Evolutionary conservation across 1,140 invertebrate species (phyloP).

Genomic region (Drosophila persimilis): DNA sequence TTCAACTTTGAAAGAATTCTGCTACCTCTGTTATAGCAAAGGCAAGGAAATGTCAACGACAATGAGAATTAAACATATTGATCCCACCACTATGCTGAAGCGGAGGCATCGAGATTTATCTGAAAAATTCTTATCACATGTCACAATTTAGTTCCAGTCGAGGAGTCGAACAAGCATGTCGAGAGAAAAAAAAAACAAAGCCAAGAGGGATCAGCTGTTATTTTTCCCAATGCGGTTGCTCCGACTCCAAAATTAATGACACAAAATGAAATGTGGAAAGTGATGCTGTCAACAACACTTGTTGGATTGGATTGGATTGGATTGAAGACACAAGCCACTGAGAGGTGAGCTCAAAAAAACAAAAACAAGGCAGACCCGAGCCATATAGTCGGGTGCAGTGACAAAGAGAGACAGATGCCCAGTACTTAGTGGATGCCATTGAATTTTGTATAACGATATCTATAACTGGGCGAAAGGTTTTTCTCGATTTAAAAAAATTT

Average conservation of each 20-base stretch:
- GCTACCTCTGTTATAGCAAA: neutral
- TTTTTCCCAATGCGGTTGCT: conserved; percentile 72
- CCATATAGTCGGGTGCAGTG: neutral
- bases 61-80: conserved; percentile 13
- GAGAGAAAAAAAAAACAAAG: conserved; percentile 36
- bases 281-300: conserved; percentile 80
- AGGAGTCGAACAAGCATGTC: conserved; percentile 49
- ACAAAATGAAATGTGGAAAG: conserved; percentile 74
- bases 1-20: conserved; percentile 1
- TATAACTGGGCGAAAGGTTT: no score
- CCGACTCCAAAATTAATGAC: conserved; percentile 75
- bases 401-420: no score
- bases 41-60: conserved; percentile 2
- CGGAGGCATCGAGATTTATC: conserved; percentile 52
- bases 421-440: no score
- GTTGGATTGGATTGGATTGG: conserved; percentile 58
- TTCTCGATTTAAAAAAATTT: no score
- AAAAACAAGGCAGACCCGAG: conserved; percentile 1
- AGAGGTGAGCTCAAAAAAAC: no score
- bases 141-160: conserved; percentile 74
- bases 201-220: conserved; percentile 71
- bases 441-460: no score
- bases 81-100: conserved; percentile 6
- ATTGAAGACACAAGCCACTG: conserved; percentile 39
- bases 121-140: conserved; percentile 70